Percentiles rank a stretch among this genome's conserved stretches.
phyloP scores from a whole-genome alignment of 2,113 vertebrate genomes.

The Butorides virescens region DNA sequence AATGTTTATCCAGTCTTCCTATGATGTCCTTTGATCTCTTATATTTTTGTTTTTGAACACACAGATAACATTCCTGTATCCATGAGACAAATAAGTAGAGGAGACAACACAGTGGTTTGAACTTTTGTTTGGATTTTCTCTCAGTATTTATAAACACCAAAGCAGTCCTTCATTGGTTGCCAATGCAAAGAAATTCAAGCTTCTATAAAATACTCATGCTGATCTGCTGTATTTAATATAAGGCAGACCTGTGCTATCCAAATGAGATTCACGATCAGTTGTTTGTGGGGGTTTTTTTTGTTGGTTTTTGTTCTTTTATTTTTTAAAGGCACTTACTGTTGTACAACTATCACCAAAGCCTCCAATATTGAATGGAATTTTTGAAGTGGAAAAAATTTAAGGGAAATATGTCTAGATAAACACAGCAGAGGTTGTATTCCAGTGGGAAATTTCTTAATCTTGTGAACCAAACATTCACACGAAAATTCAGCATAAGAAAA shows the following conservation, averaged over 20 bases:
- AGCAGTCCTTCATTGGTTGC: background rate
- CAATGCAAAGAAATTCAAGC: background rate
- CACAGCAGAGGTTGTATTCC: background rate
- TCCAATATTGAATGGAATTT: background rate
- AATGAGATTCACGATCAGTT: background rate
- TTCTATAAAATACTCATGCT: background rate
- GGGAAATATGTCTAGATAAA: background rate
- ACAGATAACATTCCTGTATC: slow-evolving; percentile 5
- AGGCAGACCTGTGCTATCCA: background rate
- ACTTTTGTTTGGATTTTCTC: slow-evolving; percentile 26
- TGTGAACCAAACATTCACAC: background rate
- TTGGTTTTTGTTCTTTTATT: background rate
- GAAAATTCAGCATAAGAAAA: background rate
- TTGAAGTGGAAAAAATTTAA: background rate
- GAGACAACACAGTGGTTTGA: background rate
- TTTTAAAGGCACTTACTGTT: background rate
- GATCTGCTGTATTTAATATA: background rate
- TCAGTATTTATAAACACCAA: slow-evolving; percentile 11
- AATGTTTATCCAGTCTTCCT: slow-evolving; percentile 16
- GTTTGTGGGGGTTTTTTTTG: background rate
- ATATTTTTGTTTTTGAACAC: background rate
- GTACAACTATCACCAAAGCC: background rate
- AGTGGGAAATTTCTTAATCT: background rate
- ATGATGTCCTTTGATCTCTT: slow-evolving; percentile 25
- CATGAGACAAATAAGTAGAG: background rate